phyloP scores from a whole-genome alignment of 2,113 vertebrate species.

The Tiliqua scincoides region DNA sequence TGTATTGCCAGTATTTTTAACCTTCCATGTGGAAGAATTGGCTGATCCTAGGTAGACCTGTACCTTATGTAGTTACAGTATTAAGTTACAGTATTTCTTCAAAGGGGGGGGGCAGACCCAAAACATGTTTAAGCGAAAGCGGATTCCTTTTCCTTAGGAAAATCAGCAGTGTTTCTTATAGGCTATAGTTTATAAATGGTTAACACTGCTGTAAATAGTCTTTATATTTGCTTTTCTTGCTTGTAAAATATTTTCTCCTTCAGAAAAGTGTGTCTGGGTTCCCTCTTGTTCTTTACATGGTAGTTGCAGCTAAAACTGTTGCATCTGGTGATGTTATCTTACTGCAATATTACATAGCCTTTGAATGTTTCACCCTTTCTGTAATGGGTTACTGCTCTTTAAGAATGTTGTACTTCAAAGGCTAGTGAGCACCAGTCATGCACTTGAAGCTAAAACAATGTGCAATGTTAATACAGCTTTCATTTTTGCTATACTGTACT shows the following conservation, averaged over 20 bases:
- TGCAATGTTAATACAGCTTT: constrained; percentile 33
- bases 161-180: neutral
- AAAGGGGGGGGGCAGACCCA: neutral
- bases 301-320: constrained; percentile 12
- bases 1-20: neutral
- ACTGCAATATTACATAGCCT: constrained; percentile 27
- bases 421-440: constrained; percentile 29
- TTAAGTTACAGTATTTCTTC: neutral
- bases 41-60: neutral
- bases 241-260: neutral
- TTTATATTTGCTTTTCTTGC: neutral
- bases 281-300: constrained; percentile 14
- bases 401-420: constrained; percentile 51
- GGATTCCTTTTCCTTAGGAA: too few species aligned
- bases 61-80: too few species aligned
- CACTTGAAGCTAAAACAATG: constrained; percentile 37
- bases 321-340: constrained; percentile 30
- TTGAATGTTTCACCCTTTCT: constrained; percentile 43
- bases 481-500: constrained; percentile 2
- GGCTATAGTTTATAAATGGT: neutral
- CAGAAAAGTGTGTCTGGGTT: neutral
- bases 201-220: accelerated
- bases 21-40: neutral
- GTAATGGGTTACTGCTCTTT: constrained; percentile 51
- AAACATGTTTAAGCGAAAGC: neutral